These are phyloP conservation scores for Leistus spinibarbis DNA, from an alignment of 2,888 invertebrate genomes.

Conservation along the genomic window DNA sequence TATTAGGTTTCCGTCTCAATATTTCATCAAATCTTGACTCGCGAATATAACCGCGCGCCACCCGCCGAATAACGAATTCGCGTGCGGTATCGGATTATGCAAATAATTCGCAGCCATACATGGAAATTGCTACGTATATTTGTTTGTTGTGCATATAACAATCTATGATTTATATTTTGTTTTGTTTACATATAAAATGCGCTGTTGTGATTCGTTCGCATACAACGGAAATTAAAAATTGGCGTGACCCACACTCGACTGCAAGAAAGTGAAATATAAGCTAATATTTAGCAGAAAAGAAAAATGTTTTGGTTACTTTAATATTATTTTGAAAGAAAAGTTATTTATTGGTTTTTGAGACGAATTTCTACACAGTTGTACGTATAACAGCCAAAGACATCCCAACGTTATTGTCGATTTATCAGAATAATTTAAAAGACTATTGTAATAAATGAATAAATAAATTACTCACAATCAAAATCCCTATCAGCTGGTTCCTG, in stretches of 20 bases:
- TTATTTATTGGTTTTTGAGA: too few relatives aligned
- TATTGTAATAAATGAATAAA: not conserved
- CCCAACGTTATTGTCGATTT: too few relatives aligned
- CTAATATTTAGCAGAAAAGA: too few relatives aligned
- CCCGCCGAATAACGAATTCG: not conserved
- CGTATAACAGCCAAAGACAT: too few relatives aligned
- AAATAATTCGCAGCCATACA: conserved; percentile 16
- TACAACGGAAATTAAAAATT: not conserved
- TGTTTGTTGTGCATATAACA: not conserved
- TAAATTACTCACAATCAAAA: conserved; percentile 49
- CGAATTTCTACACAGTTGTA: too few relatives aligned
- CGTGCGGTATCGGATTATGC: conserved; percentile 20
- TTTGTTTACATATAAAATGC: not conserved
- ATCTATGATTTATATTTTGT: not conserved
- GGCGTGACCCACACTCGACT: not conserved
- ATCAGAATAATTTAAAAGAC: too few relatives aligned
- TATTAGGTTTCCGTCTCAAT: conserved; percentile 44
- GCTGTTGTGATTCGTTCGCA: not conserved
- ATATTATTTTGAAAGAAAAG: too few relatives aligned
- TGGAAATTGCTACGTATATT: not conserved
- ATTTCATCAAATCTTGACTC: conserved; percentile 11
- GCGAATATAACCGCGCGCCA: not conserved
- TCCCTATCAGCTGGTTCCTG: conserved; percentile 53
- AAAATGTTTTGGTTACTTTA: too few relatives aligned
- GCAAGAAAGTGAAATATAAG: not conserved